Conservation (phyloP, 2,113 vertebrate genomes). For the Myxocyprinus asiaticus region DNA sequence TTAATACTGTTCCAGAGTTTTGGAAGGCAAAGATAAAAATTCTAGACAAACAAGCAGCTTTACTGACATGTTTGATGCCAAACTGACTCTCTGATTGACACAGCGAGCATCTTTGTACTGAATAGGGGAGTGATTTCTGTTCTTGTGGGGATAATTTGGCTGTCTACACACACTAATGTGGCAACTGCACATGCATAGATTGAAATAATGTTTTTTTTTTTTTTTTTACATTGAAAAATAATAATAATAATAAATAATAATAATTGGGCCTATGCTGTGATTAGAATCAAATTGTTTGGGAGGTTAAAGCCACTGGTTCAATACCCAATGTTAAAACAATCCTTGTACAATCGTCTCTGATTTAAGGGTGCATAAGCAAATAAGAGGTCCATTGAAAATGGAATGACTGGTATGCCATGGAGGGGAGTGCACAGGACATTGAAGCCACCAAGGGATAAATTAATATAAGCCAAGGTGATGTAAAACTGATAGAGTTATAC, state of each 20-base stretch:
- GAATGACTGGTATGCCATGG: conserved; percentile 60
- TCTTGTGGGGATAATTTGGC: conserved; percentile 27
- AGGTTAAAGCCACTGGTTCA: neutral
- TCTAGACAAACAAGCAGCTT: neutral
- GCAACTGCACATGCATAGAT: neutral
- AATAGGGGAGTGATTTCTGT: conserved; percentile 15
- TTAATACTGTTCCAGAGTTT: too few relatives aligned
- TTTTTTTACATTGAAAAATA: too few relatives aligned
- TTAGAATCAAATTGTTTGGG: conserved; percentile 37
- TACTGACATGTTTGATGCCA: neutral
- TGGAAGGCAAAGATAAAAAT: conserved; percentile 27
- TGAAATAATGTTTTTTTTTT: too few relatives aligned
- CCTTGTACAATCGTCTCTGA: conserved; percentile 53
- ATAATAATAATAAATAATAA: too few relatives aligned
- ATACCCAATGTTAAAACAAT: conserved; percentile 16
- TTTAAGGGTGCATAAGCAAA: conserved; percentile 61
- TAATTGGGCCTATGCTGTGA: conserved; percentile 3
- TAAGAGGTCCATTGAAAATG: conserved; percentile 67
- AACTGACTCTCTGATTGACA: conserved; percentile 37
- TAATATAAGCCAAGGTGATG: conserved; percentile 73
- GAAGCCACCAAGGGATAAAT: conserved; percentile 76
- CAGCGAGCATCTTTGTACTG: conserved; percentile 26
- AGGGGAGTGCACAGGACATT: conserved; percentile 64
- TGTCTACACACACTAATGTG: conserved; percentile 23
- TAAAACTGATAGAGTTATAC: conserved; percentile 70